Evolutionary conservation across 2,888 invertebrate genomes (phyloP).

Genomic region (Deroplatys truncata): DNA sequence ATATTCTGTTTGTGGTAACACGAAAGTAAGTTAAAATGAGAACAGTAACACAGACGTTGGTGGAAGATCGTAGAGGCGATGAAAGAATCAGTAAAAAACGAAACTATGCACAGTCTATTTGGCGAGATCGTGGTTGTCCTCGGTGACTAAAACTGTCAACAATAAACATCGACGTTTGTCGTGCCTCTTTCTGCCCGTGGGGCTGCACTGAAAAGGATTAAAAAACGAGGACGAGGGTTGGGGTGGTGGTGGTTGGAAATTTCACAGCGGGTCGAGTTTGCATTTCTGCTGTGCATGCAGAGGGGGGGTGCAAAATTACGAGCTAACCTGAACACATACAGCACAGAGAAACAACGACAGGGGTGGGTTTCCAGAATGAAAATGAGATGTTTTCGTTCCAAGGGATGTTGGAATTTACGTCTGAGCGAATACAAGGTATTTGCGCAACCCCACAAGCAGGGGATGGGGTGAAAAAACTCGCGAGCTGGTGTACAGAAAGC

Average conservation of each 20-base stretch:
- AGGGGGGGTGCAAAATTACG: background rate
- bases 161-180: background rate
- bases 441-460: background rate
- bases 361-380: background rate
- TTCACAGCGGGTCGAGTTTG: background rate
- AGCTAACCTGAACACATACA: background rate
- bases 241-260: background rate
- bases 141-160: background rate
- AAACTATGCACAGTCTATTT: background rate
- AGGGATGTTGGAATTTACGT: constrained; percentile 1
- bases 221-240: background rate
- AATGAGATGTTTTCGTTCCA: background rate
- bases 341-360: background rate
- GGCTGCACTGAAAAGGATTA: background rate
- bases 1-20: too few species aligned
- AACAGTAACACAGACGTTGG: too few species aligned
- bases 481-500: background rate
- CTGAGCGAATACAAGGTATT: background rate
- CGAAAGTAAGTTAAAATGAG: too few species aligned
- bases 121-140: background rate
- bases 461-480: background rate
- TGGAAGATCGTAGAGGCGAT: too few species aligned
- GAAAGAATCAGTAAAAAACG: too few species aligned
- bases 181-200: background rate
- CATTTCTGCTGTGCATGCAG: background rate